phyloP scores from a whole-genome alignment of 2,113 vertebrate genomes.

The Lanius ludovicianus region DNA sequence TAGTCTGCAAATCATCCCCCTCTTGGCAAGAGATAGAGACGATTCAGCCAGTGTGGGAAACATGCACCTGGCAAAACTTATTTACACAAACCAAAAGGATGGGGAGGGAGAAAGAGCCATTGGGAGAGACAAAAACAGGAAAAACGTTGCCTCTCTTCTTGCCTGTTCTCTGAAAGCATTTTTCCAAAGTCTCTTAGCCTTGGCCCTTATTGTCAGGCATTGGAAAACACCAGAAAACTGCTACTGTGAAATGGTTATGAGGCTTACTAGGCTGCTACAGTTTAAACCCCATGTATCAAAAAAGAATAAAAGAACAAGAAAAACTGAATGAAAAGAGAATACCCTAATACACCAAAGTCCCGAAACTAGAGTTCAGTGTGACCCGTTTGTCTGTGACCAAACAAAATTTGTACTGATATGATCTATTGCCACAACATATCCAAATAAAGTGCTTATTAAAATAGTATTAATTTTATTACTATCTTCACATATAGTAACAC shows the following conservation, averaged over 20 bases:
- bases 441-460: not conserved
- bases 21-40: not conserved
- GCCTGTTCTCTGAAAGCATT: not conserved
- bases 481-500: not conserved
- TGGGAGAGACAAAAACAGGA: fast-evolving
- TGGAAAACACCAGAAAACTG: not conserved
- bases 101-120: not conserved
- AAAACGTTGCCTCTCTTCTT: not conserved
- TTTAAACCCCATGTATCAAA: not conserved
- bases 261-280: not conserved
- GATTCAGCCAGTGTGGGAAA: not conserved
- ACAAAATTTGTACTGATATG: not conserved
- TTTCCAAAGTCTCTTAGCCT: not conserved
- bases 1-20: not conserved
- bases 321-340: not conserved
- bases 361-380: not conserved
- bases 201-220: not conserved
- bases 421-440: not conserved
- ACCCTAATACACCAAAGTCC: not conserved
- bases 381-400: not conserved
- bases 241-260: not conserved
- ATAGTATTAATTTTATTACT: not conserved
- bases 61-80: not conserved
- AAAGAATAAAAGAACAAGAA: not conserved
- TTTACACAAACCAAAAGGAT: not conserved